Evolutionary conservation across 1,140 invertebrate species (phyloP), one percentile per base, ranked within the genome.

Genomic region (Brachionus calyciflorus): DNA sequence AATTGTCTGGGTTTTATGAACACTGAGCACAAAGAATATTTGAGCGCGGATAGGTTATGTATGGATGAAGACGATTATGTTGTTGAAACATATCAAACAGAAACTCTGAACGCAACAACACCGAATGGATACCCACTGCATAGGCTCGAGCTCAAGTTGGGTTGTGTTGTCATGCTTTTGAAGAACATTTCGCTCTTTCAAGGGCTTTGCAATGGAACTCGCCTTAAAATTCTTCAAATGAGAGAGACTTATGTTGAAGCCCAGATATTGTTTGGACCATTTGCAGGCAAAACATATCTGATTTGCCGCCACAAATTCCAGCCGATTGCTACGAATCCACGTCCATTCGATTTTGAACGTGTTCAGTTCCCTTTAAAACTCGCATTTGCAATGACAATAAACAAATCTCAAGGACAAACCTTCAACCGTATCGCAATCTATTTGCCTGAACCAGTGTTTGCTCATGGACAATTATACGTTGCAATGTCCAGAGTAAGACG

Each of bases 321-420:
- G 3, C 69, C 69, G 19, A 78, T 78, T 41, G 78, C 69, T 10
- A 79, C 79, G 33, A 30, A n/a, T 33, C 70, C 37, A 28, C 12
- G 78, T 14, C 76, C 79, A 19, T 80, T 80, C 76, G 82, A 86
- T 73, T 86, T 88, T 76, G 84, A 84, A 80, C 51, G 87, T 44
- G 33, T 85, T 0, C 86, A 88, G 78, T 88, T 88, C 82, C 85
- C 86, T 21, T 30, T 89, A 0, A 78, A 82, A 70, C 63, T 86
- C 1, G 79, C 81, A 3, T 88, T 87, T 81, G 83, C 86, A 21
- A 87, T 88, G 82, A 86, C 87, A 0, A 86, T 88, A 5, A 88
- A 88, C 80, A 88, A 88, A 81, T 78, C 85, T 3, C 88, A 89
- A 81, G 86, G 88, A 17, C 86, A 88, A 80, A 78, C 83, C 7